Percentiles rank a stretch among this genome's conserved stretches.
Evolutionary conservation across 2,797 vertebrate species (phyloP).

Genomic region (Hyperoplus immaculatus): DNA sequence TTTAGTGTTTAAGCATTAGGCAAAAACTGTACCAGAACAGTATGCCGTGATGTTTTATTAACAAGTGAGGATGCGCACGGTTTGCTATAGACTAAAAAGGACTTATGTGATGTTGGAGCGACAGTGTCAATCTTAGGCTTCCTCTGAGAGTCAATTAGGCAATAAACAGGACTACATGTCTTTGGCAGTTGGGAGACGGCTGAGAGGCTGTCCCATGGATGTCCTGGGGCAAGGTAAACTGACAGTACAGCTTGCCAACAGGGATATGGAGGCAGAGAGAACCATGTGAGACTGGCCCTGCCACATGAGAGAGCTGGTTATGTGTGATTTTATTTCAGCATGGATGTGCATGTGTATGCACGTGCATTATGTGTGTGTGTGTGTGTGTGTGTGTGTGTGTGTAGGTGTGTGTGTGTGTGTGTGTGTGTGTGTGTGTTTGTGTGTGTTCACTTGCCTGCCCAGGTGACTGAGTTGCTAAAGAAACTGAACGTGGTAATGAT

Average conservation of each 20-base stretch:
- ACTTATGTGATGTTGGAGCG: constrained; percentile 82
- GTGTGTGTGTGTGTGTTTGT: constrained; percentile 33
- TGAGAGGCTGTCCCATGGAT: constrained; percentile 84
- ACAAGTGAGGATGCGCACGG: constrained; percentile 75
- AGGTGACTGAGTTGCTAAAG: constrained; percentile 36
- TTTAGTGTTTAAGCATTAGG: too few species aligned
- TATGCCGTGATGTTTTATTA: constrained; percentile 83
- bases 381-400: constrained; percentile 20
- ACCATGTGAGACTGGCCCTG: constrained; percentile 60
- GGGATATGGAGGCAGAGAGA: constrained; percentile 79
- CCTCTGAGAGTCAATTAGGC: constrained; percentile 92
- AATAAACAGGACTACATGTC: constrained; percentile 88
- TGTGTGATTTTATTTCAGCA: constrained; percentile 54
- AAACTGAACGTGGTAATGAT: constrained; percentile 48
- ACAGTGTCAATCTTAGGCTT: constrained; percentile 84
- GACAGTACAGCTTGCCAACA: constrained; percentile 80
- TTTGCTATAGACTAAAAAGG: constrained; percentile 79
- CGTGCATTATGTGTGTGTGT: constrained; percentile 12
- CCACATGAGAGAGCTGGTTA: constrained; percentile 65
- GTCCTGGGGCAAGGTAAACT: constrained; percentile 89
- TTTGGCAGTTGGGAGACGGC: constrained; percentile 82
- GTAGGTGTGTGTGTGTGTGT: constrained; percentile 11
- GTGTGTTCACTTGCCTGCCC: constrained; percentile 9
- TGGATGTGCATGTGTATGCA: constrained; percentile 39
- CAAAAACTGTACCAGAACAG: constrained; percentile 75